phyloP scores from a whole-genome alignment of 2,113 vertebrate genomes.

The Lamprotornis superbus region DNA sequence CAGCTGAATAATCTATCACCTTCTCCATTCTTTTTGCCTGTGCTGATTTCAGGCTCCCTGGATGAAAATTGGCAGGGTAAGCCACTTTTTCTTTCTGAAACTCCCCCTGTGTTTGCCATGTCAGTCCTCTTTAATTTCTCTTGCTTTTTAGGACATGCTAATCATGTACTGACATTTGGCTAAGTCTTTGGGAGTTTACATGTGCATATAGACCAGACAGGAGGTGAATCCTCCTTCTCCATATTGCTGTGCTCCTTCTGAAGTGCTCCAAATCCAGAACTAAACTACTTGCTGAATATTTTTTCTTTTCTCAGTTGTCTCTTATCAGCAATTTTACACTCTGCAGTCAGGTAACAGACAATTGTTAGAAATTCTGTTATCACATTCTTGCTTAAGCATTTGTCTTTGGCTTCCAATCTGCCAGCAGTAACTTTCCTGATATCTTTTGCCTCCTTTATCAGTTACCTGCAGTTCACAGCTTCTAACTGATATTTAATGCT shows the following conservation, averaged over 20 bases:
- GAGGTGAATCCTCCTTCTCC: neutral
- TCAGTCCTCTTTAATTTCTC: neutral
- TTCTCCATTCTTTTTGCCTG: neutral
- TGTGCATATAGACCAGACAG: neutral
- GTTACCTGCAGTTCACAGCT: neutral
- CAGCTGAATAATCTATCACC: neutral
- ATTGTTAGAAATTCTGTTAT: constrained; percentile 4
- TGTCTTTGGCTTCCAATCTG: neutral
- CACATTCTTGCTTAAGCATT: neutral
- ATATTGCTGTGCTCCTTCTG: neutral
- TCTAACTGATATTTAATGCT: neutral
- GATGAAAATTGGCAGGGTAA: neutral
- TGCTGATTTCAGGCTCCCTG: neutral
- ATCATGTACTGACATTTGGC: neutral
- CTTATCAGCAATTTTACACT: neutral
- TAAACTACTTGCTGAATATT: neutral
- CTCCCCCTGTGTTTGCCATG: neutral
- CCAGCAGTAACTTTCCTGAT: neutral
- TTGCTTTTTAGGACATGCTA: neutral
- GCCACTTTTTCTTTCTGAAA: neutral
- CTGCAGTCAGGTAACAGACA: neutral
- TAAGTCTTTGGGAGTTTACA: neutral
- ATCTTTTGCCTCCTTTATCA: constrained; percentile 1
- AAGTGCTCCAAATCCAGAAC: neutral
- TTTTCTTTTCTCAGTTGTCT: neutral